Evolutionary conservation across 2,888 invertebrate genomes (phyloP).

Genomic region (Pogonocherus hispidulus): DNA sequence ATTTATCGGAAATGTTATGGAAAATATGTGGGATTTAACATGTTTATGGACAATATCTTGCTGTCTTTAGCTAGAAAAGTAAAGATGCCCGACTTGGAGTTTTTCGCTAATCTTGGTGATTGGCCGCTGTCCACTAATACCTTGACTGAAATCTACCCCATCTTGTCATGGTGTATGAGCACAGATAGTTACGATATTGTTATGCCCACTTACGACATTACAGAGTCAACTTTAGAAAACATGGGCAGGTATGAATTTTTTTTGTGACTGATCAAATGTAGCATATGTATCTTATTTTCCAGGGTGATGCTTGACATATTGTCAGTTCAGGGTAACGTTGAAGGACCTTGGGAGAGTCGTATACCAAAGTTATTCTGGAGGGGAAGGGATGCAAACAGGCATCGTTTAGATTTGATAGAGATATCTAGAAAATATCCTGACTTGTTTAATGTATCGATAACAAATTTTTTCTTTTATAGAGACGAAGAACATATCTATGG

Average conservation of each 20-base stretch:
- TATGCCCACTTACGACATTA: conserved; percentile 95
- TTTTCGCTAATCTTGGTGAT: conserved; percentile 94
- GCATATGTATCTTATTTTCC: conserved; percentile 32
- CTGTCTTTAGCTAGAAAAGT: conserved; percentile 86
- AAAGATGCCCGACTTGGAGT: conserved; percentile 86
- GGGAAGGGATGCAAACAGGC: conserved; percentile 91
- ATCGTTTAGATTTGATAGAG: conserved; percentile 86
- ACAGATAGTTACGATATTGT: conserved; percentile 88
- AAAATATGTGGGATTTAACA: conserved; percentile 94
- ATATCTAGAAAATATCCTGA: conserved; percentile 82
- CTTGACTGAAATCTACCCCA: conserved; percentile 75
- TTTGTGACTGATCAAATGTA: neutral
- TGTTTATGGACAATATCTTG: conserved; percentile 92
- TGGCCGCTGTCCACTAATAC: conserved; percentile 84
- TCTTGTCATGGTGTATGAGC: conserved; percentile 98
- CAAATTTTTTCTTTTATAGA: conserved; percentile 96
- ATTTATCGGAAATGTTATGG: conserved; percentile 92
- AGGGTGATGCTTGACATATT: conserved; percentile 90
- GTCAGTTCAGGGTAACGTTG: conserved; percentile 87
- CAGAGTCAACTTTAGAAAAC: conserved; percentile 91
- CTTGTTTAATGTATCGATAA: conserved; percentile 90
- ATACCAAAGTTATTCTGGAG: conserved; percentile 88
- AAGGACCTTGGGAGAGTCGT: conserved; percentile 81
- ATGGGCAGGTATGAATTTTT: conserved; percentile 83
- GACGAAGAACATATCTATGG: conserved; percentile 89